Evolutionary conservation across 2,113 vertebrate species (phyloP), one percentile per base, ranked within the genome.

Genomic region (Bothrops jararaca): DNA sequence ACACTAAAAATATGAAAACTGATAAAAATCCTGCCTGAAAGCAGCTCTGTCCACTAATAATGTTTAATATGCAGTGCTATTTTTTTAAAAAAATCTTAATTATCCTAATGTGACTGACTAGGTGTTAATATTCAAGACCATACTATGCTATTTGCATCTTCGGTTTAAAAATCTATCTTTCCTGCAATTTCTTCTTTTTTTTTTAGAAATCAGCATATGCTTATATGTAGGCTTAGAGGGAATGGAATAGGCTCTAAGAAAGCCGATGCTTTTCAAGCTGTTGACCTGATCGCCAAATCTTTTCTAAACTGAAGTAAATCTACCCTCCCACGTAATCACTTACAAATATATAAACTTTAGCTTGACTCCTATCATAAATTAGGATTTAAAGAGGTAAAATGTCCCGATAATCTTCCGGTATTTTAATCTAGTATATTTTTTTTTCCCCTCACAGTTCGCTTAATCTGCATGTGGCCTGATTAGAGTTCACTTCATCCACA

Each of bases 401-500:
- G 97, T 97, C 96, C 97, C 91, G 97, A 97, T 98, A 98, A 98
- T 98, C 98, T 98, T 97, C 95, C 95, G 86, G 95, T 97, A 97
- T 98, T 98, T 98, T 98, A 98, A 98, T 98, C 98, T 97, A 97
- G 97, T 5, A 5, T 98, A 39, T 80, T 98, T 98, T 98, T 98
- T 98, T 98, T 1, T 3, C 64, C 98, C 98, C 98, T 98, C 97
- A 96, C 98, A 97, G 98, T 98, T 98, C 98, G 97, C 98, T 98
- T 99, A 99, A 99, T 99, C 99, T 99, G 98, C 97, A 96, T 98
- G 98, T 99, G 99, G 98, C 99, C 99, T 99, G 98, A 99, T 99
- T 99, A 98, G 98, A 98, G 97, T 98, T 97, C 96, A 97, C 97
- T 98, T 98, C 97, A 97, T 98, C 98, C 97, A 97, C 98, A 98